Conservation (phyloP, 2,888 invertebrate species). For the Limnephilus auricula region DNA sequence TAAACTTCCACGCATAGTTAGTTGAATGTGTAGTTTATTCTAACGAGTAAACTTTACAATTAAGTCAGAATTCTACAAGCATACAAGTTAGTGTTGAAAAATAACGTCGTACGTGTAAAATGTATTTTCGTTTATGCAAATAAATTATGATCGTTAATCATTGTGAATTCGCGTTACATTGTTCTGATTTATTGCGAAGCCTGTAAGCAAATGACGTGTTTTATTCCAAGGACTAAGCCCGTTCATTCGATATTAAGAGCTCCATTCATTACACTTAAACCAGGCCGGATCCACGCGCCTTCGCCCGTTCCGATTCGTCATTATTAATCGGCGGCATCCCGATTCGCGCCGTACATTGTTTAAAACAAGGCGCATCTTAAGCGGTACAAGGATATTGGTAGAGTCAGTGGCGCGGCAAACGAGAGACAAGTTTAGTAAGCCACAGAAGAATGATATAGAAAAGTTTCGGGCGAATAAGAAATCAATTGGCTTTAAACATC, state of each 20-base stretch:
- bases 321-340: conserved; percentile 34
- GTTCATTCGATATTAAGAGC: conserved; percentile 22
- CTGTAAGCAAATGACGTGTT: background rate
- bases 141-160: background rate
- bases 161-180: background rate
- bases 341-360: background rate
- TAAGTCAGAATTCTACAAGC: too few species aligned
- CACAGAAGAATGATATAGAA: background rate
- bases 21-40: too few species aligned
- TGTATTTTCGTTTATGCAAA: background rate
- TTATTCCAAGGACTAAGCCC: background rate
- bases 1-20: too few species aligned
- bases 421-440: background rate
- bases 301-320: conserved; percentile 39
- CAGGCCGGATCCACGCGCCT: conserved; percentile 18
- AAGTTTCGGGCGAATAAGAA: background rate
- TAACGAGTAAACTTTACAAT: too few species aligned
- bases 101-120: background rate
- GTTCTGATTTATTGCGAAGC: background rate
- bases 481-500: background rate
- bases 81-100: too few species aligned
- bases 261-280: background rate
- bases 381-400: conserved; percentile 2
- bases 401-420: background rate
- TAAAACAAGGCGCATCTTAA: conserved; percentile 6